Percentiles rank a stretch among this genome's conserved stretches.
phyloP scores from a whole-genome alignment of 2,888 invertebrate genomes.

The Vannuccia rotundouncinata region DNA sequence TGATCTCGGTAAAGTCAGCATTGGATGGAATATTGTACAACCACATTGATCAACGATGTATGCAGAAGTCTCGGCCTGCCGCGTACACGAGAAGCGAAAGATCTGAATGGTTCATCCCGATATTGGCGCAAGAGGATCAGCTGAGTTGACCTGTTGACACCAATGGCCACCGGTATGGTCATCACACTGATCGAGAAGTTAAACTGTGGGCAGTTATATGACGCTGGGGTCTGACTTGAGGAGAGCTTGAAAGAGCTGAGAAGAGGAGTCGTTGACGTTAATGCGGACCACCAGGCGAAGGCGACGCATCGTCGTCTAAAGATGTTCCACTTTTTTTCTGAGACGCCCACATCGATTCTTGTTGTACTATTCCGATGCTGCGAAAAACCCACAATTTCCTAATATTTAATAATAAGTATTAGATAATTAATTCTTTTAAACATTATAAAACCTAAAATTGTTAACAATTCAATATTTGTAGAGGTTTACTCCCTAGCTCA shows the following conservation, averaged over 20 bases:
- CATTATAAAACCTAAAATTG: too few species aligned
- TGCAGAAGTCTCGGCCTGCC: not conserved
- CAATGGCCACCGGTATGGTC: not conserved
- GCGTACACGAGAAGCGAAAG: constrained; percentile 22
- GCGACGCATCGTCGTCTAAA: not conserved
- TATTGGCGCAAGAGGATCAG: not conserved
- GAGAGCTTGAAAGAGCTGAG: constrained; percentile 1
- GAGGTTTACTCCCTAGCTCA: too few species aligned
- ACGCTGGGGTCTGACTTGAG: not conserved
- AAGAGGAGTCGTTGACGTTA: constrained; percentile 17
- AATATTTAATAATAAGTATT: too few species aligned
- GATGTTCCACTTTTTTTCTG: constrained; percentile 4
- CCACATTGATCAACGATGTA: not conserved
- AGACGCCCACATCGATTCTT: not conserved
- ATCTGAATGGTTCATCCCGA: constrained; percentile 21
- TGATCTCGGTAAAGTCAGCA: constrained; percentile 18
- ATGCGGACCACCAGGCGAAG: not conserved
- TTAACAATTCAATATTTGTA: too few species aligned
- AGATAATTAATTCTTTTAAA: too few species aligned
- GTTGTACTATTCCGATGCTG: too few species aligned
- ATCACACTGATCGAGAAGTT: not conserved
- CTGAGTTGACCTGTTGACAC: not conserved
- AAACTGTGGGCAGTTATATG: not conserved
- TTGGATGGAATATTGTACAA: not conserved
- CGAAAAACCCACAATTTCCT: too few species aligned